A percentile compares a stretch with the other conserved stretches of the same genome.
Evolutionary conservation across 2,797 vertebrate species (phyloP).

Genomic region (Poecilia velifera): DNA sequence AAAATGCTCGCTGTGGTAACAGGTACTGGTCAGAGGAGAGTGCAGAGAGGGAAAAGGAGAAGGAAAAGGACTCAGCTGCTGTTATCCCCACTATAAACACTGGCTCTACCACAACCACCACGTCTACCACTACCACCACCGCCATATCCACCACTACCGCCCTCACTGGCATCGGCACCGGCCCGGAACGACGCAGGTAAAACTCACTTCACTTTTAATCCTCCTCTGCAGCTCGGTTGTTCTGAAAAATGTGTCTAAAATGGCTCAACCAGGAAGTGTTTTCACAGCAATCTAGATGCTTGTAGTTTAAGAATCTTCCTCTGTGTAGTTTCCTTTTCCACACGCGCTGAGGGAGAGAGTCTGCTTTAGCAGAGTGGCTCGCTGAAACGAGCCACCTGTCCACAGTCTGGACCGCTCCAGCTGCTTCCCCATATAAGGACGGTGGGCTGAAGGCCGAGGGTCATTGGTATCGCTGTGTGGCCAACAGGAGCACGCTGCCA

Average conservation of each 20-base stretch:
- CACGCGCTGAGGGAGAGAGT: conserved; percentile 8
- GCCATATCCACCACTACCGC: conserved; percentile 80
- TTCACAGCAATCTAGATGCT: conserved; percentile 29
- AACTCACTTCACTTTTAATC: neutral
- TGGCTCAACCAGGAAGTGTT: neutral
- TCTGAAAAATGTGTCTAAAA: neutral
- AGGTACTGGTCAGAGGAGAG: conserved; percentile 99
- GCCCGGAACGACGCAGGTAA: conserved; percentile 97
- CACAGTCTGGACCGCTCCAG: conserved; percentile 30
- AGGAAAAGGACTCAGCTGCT: conserved; percentile 91
- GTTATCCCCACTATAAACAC: conserved; percentile 96
- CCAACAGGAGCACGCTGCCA: conserved; percentile 24
- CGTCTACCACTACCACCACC: conserved; percentile 75
- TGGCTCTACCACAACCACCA: conserved; percentile 89
- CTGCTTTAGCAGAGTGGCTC: conserved; percentile 44
- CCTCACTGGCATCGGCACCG: conserved; percentile 84
- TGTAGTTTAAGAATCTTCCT: conserved; percentile 40
- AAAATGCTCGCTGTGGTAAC: conserved; percentile 23
- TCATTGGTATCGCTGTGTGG: conserved; percentile 40
- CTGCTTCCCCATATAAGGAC: conserved; percentile 76
- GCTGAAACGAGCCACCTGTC: conserved; percentile 76
- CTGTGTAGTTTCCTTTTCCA: conserved; percentile 9
- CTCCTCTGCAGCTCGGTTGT: neutral
- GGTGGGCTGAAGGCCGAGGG: conserved; percentile 50
- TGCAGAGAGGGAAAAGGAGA: conserved; percentile 93